Percentiles rank a stretch among this genome's conserved stretches.
Conservation (phyloP, 1,140 invertebrate genomes). For the Belonocnema kinseyi region DNA sequence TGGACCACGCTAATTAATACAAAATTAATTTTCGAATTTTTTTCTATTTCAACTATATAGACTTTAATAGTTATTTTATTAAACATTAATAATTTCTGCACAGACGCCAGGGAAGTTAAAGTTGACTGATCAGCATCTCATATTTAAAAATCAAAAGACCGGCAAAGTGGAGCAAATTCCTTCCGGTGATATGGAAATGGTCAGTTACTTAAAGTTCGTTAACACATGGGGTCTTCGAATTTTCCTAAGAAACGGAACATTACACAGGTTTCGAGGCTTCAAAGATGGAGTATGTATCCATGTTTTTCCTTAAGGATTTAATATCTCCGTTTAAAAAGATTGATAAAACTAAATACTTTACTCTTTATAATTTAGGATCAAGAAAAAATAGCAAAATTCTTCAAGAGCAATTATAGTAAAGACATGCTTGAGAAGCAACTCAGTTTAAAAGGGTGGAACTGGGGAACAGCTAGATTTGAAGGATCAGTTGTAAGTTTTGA, state of each 20-base stretch:
- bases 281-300: slow-evolving; percentile 86
- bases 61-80: slow-evolving; percentile 15
- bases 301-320: slow-evolving; percentile 2
- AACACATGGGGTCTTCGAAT: slow-evolving; percentile 92
- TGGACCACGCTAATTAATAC: too few species aligned
- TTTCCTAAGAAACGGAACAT: slow-evolving; percentile 91
- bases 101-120: slow-evolving; percentile 92
- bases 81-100: slow-evolving; percentile 39
- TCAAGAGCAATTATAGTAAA: slow-evolving; percentile 88
- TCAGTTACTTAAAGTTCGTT: slow-evolving; percentile 95
- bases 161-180: slow-evolving; percentile 96
- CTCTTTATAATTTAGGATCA: slow-evolving; percentile 78
- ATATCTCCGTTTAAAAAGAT: too few species aligned
- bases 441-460: slow-evolving; percentile 99
- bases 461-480: slow-evolving; percentile 96
- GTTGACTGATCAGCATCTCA: slow-evolving; percentile 92
- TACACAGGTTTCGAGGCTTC: slow-evolving; percentile 96
- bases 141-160: slow-evolving; percentile 97
- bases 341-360: too few species aligned
- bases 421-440: slow-evolving; percentile 94
- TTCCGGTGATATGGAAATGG: slow-evolving; percentile 89
- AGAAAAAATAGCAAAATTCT: slow-evolving; percentile 91
- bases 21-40: background rate
- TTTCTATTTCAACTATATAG: slow-evolving; percentile 26
- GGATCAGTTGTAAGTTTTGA: slow-evolving; percentile 95